phyloP scores from a whole-genome alignment of 2,888 invertebrate species.

The Cryptophagus acutangulus region DNA sequence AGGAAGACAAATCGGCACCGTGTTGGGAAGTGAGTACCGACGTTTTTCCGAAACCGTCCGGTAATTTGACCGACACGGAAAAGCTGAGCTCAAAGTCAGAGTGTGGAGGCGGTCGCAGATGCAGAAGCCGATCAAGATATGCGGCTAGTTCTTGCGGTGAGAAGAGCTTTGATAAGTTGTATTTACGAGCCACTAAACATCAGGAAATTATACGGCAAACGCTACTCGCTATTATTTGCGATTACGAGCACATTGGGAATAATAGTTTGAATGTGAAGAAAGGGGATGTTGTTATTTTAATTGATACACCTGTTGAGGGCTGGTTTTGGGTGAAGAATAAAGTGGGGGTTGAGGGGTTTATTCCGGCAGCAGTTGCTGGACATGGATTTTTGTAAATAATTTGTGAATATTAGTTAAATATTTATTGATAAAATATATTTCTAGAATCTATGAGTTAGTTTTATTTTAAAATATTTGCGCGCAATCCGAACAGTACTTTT shows the following conservation, averaged over 20 bases:
- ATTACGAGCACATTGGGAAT: slow-evolving; percentile 59
- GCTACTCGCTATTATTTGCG: slow-evolving; percentile 63
- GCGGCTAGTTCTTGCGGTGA: slow-evolving; percentile 56
- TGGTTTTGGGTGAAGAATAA: slow-evolving; percentile 74
- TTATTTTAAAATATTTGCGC: slow-evolving; percentile 1
- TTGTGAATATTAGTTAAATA: neutral
- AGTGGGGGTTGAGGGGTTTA: slow-evolving; percentile 69
- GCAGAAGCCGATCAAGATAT: slow-evolving; percentile 31
- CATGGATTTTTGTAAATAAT: slow-evolving; percentile 65
- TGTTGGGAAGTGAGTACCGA: slow-evolving; percentile 81
- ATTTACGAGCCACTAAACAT: slow-evolving; percentile 55
- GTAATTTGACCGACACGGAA: slow-evolving; percentile 76
- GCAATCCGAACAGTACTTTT: too few relatives aligned
- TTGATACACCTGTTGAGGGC: slow-evolving; percentile 55
- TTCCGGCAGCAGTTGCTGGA: slow-evolving; percentile 72
- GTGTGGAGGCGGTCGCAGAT: slow-evolving; percentile 52
- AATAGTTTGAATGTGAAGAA: slow-evolving; percentile 61
- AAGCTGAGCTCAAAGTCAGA: slow-evolving; percentile 64
- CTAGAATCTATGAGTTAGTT: neutral
- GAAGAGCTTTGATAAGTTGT: slow-evolving; percentile 67
- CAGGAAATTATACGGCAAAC: slow-evolving; percentile 56
- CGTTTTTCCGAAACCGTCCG: slow-evolving; percentile 74
- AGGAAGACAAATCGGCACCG: slow-evolving; percentile 55
- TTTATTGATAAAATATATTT: neutral
- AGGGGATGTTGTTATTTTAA: slow-evolving; percentile 70